These are phyloP conservation scores for Mixornis gularis DNA, from an alignment of 2,113 vertebrate genomes.

Conservation along the genomic window DNA sequence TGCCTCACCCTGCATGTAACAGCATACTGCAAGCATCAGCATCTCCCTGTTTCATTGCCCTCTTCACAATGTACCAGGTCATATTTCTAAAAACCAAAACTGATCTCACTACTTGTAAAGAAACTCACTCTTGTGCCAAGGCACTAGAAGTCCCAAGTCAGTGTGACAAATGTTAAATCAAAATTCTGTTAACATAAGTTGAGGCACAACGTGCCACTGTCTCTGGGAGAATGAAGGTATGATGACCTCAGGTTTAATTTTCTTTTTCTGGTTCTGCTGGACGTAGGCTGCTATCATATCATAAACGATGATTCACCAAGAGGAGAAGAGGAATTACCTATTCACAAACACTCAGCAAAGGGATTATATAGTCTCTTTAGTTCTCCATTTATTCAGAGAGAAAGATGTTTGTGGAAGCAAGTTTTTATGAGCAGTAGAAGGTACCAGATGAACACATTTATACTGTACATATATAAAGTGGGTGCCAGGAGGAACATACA, in stretches of 20 bases:
- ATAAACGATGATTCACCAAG: background rate
- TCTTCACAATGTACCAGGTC: background rate
- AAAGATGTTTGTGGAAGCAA: background rate
- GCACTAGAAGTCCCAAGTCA: background rate
- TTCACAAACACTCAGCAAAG: background rate
- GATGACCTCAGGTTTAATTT: background rate
- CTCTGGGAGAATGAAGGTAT: background rate
- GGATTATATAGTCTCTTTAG: background rate
- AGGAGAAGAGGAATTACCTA: background rate
- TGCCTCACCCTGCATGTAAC: background rate
- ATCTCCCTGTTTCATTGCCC: background rate
- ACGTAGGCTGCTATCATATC: background rate
- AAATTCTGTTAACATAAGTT: background rate
- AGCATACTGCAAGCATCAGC: background rate
- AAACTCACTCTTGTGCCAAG: background rate
- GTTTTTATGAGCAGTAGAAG: background rate
- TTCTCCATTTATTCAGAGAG: background rate
- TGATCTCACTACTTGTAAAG: background rate
- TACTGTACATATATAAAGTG: background rate
- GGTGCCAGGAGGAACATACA: conserved; percentile 33
- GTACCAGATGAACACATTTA: conserved; percentile 1
- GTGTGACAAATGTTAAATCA: background rate
- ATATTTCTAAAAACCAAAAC: background rate
- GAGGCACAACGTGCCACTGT: background rate
- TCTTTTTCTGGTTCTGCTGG: background rate